phyloP scores from a whole-genome alignment of 35 echinoderm and acorn worm species.

The Heliocidaris tuberculata region DNA sequence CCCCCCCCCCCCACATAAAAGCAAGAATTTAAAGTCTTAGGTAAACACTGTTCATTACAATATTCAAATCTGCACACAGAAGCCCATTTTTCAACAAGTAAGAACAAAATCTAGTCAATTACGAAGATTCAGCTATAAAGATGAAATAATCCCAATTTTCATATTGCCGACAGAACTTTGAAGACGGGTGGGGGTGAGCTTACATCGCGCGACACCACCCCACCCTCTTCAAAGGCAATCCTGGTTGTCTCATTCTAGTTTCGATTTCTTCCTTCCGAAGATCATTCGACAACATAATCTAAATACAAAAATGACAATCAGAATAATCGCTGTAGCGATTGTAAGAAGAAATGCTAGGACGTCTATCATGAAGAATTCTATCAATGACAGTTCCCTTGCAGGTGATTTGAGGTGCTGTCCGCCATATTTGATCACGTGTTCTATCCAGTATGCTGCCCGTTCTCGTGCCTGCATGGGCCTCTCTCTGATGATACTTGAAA shows the following conservation, averaged over 20 bases:
- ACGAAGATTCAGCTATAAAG: too few species aligned
- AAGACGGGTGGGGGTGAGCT: too few species aligned
- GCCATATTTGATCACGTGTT: constrained; percentile 69
- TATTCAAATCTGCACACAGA: too few species aligned
- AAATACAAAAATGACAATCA: not conserved
- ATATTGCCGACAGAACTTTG: too few species aligned
- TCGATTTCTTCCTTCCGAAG: not conserved
- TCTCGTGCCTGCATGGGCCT: constrained; percentile 48
- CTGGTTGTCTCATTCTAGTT: not conserved
- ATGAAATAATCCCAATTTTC: too few species aligned
- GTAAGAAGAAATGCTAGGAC: not conserved
- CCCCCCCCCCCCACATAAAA: too few species aligned
- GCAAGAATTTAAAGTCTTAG: too few species aligned
- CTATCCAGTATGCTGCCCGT: constrained; percentile 63
- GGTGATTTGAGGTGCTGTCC: constrained; percentile 35
- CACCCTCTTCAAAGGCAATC: too few species aligned
- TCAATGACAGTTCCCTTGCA: constrained; percentile 24
- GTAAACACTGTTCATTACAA: too few species aligned
- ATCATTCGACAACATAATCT: not conserved
- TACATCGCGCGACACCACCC: too few species aligned
- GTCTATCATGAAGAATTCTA: not conserved
- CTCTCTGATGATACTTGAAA: constrained; percentile 56
- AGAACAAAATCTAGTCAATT: too few species aligned
- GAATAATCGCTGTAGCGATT: not conserved
- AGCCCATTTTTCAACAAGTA: too few species aligned